These are phyloP conservation scores for Lagocephalus sceleratus DNA, from an alignment of 2,797 vertebrate species.

Conservation along the genomic window DNA sequence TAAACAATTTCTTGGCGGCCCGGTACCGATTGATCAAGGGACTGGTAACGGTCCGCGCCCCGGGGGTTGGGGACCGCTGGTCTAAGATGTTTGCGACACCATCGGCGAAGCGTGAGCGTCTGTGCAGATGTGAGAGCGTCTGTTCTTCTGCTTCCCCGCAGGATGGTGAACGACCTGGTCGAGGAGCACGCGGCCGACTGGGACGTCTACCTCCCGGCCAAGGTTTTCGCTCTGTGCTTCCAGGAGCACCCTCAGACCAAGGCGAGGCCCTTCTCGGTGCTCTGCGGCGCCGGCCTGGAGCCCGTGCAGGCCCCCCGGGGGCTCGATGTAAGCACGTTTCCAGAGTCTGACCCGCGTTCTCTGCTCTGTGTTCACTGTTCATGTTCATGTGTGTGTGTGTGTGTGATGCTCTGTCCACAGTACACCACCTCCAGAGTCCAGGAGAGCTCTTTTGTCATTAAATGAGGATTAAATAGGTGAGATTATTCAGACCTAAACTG, in stretches of 20 bases:
- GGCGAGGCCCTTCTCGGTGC: conserved; percentile 66
- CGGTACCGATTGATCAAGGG: too few species aligned
- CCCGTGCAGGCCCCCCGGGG: conserved; percentile 40
- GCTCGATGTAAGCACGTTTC: conserved; percentile 33
- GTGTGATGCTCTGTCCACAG: conserved; percentile 32
- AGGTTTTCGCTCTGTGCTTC: conserved; percentile 70
- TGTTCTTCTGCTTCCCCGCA: conserved; percentile 21
- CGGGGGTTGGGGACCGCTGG: too few species aligned
- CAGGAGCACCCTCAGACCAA: conserved; percentile 61
- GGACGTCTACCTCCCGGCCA: conserved; percentile 71
- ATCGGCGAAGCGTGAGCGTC: too few species aligned
- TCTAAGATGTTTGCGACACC: too few species aligned
- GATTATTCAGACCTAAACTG: conserved; percentile 5
- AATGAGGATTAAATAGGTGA: conserved; percentile 36
- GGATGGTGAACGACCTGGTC: conserved; percentile 65
- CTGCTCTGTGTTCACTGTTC: too few species aligned
- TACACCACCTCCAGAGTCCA: conserved; percentile 40
- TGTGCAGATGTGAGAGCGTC: background rate
- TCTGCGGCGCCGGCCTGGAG: conserved; percentile 52
- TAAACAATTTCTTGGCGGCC: too few species aligned
- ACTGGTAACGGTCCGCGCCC: too few species aligned
- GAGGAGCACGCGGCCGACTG: conserved; percentile 65
- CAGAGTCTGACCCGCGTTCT: background rate
- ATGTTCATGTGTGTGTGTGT: too few species aligned
- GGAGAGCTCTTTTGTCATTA: conserved; percentile 53